These are phyloP conservation scores for Orbicella faveolata DNA, from an alignment of 64 coral and sea anemone genomes.

Conservation along the genomic window DNA sequence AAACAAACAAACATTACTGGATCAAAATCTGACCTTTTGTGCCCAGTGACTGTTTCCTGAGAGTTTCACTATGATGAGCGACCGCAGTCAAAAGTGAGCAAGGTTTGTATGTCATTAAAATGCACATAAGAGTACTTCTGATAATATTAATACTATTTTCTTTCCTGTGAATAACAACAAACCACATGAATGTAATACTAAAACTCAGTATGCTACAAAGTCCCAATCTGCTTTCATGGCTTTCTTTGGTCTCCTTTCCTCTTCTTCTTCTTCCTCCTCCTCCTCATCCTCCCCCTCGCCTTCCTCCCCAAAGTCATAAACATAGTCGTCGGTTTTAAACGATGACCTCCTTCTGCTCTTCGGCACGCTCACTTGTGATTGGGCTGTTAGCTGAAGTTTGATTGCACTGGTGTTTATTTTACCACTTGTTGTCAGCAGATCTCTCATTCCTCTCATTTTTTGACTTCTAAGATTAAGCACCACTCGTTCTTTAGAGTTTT, in stretches of 20 bases:
- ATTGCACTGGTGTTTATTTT: constrained; percentile 93
- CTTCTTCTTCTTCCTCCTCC: constrained; percentile 45
- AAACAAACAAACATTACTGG: too few relatives aligned
- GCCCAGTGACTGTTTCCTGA: too few relatives aligned
- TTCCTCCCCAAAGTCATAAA: constrained; percentile 90
- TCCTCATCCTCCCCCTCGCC: constrained; percentile 59
- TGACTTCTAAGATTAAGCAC: constrained; percentile 66
- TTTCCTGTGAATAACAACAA: neutral
- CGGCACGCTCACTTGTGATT: constrained; percentile 89
- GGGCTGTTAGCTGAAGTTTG: constrained; percentile 85
- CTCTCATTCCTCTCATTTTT: constrained; percentile 81
- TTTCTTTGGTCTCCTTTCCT: constrained; percentile 51
- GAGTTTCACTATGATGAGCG: too few relatives aligned
- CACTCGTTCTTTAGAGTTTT: constrained; percentile 53
- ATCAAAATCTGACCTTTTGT: too few relatives aligned
- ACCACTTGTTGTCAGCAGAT: constrained; percentile 64
- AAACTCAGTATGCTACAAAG: neutral
- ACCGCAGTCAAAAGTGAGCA: too few relatives aligned
- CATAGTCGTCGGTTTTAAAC: constrained; percentile 87
- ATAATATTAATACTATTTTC: neutral
- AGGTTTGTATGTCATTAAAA: too few relatives aligned
- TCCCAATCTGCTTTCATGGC: constrained; percentile 41
- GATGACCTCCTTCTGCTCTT: constrained; percentile 77
- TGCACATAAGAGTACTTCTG: too few relatives aligned
- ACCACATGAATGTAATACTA: neutral